Percentiles rank a stretch among this genome's conserved stretches.
These are phyloP conservation scores for Chaetodon trifasciatus DNA, from an alignment of 2,797 vertebrate genomes.

Conservation along the genomic window DNA sequence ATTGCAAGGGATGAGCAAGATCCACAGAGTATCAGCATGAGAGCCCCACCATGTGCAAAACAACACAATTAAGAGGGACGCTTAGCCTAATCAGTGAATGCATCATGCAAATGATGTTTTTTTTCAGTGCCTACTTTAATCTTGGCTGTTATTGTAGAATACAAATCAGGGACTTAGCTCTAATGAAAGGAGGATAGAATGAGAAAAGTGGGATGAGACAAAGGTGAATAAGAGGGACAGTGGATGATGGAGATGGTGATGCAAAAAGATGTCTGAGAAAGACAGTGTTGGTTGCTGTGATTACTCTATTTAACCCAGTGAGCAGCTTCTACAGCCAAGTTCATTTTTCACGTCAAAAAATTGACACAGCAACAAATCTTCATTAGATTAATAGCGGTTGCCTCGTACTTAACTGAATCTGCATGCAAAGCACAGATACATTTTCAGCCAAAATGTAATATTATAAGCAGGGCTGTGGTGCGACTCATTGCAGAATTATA, in stretches of 20 bases:
- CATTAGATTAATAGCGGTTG: conserved; percentile 17
- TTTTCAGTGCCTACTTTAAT: conserved; percentile 73
- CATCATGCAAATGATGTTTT: conserved; percentile 84
- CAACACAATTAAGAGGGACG: conserved; percentile 83
- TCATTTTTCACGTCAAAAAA: conserved; percentile 8
- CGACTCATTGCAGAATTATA: neutral
- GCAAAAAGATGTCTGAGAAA: conserved; percentile 18
- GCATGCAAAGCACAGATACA: neutral
- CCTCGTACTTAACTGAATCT: conserved; percentile 5
- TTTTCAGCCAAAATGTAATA: neutral
- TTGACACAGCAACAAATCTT: neutral
- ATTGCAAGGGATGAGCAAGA: conserved; percentile 68
- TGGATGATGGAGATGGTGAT: conserved; percentile 4
- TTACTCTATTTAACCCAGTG: conserved; percentile 12
- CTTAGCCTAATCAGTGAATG: conserved; percentile 79
- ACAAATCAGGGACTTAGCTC: conserved; percentile 82
- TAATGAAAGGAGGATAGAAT: conserved; percentile 73
- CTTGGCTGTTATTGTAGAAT: conserved; percentile 72
- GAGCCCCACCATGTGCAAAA: conserved; percentile 81
- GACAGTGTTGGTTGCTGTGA: neutral
- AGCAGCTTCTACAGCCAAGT: conserved; percentile 6
- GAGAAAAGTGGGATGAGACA: conserved; percentile 48
- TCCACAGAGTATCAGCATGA: conserved; percentile 79
- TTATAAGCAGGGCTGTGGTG: neutral
- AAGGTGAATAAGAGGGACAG: conserved; percentile 22